phyloP scores from a whole-genome alignment of 2,888 invertebrate genomes.

The Xestia xanthographa region DNA sequence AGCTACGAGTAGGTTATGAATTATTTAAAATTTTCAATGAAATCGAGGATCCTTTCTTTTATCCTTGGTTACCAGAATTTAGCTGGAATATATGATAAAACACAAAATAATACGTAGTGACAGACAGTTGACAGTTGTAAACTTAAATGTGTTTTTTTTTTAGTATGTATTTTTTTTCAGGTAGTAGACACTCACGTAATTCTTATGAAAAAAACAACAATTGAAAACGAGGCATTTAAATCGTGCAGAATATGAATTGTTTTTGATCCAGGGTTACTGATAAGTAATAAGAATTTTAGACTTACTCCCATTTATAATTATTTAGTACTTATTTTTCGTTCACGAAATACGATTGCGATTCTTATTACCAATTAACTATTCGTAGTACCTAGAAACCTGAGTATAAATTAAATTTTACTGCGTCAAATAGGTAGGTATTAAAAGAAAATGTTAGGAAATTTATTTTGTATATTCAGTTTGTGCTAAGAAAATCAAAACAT shows the following conservation, averaged over 20 bases:
- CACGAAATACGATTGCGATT: background rate
- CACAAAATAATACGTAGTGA: background rate
- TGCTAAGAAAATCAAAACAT: background rate
- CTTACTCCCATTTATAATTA: background rate
- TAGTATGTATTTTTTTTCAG: too few relatives aligned
- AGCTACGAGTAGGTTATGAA: background rate
- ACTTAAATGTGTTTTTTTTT: too few relatives aligned
- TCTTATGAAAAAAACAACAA: background rate
- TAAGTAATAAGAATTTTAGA: background rate
- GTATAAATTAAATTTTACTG: background rate
- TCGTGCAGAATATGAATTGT: background rate
- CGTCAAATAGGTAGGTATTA: background rate
- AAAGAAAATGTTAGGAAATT: background rate
- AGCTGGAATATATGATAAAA: background rate
- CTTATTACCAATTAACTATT: background rate
- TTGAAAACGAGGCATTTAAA: background rate
- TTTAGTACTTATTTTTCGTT: background rate
- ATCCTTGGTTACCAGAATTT: background rate
- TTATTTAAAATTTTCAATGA: background rate
- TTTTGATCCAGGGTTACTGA: background rate
- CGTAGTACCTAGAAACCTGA: background rate
- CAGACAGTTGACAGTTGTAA: background rate
- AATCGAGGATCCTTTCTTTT: background rate
- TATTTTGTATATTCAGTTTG: background rate
- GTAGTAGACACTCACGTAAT: background rate